Evolutionary conservation across 53 echinoderm and acorn worm species (phyloP).

Genomic region (Mesocentrotus franciscanus): DNA sequence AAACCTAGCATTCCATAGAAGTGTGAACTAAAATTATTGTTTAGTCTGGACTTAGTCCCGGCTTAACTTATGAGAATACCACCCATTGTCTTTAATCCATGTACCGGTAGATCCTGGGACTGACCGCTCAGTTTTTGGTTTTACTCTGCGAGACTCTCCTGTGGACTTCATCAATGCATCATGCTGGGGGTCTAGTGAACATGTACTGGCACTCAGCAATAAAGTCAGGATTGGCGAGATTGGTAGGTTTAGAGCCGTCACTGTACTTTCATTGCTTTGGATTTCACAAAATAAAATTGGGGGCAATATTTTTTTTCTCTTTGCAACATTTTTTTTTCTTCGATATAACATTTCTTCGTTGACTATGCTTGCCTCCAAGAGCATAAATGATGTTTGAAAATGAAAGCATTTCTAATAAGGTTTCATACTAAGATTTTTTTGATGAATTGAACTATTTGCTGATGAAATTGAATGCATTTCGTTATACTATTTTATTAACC

Average conservation of each 20-base stretch:
- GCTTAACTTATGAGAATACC: too few relatives aligned
- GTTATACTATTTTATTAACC: not conserved
- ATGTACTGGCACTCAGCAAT: slow-evolving; percentile 75
- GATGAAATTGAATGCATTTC: not conserved
- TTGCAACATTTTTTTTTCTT: not conserved
- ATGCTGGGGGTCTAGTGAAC: slow-evolving; percentile 85
- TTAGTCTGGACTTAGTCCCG: too few relatives aligned
- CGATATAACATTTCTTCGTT: not conserved
- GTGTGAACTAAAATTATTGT: too few relatives aligned
- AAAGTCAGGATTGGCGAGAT: slow-evolving; percentile 88
- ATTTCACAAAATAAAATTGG: too few relatives aligned
- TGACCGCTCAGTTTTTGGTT: slow-evolving; percentile 80
- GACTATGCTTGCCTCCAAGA: not conserved
- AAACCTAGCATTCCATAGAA: too few relatives aligned
- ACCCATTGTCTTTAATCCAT: not conserved
- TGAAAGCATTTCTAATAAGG: not conserved
- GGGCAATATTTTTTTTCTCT: not conserved
- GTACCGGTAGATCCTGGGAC: slow-evolving; percentile 82
- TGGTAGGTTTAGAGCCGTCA: slow-evolving; percentile 64
- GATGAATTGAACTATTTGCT: not conserved
- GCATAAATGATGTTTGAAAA: not conserved
- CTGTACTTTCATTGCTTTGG: not conserved
- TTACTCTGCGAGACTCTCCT: slow-evolving; percentile 86
- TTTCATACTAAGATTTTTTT: not conserved
- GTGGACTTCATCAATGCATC: slow-evolving; percentile 86